phyloP scores from a whole-genome alignment of 2,113 vertebrate genomes.

The Gavialis gangeticus region DNA sequence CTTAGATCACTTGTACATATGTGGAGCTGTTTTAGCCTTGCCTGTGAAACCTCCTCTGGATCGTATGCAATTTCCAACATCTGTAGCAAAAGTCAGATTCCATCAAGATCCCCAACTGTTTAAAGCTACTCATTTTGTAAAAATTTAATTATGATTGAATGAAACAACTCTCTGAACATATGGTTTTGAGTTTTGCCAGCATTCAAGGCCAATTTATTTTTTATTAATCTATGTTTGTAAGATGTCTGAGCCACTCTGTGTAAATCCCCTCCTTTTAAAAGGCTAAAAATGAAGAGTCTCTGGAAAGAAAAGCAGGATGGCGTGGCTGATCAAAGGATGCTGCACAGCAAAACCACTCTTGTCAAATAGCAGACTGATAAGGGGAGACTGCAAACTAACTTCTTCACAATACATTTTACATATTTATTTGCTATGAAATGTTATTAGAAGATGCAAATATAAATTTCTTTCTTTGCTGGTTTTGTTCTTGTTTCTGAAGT shows the following conservation, averaged over 20 bases:
- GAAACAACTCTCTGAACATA: slow-evolving; percentile 70
- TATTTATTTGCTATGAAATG: background rate
- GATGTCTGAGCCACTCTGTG: background rate
- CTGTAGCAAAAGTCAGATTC: background rate
- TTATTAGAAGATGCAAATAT: slow-evolving; percentile 15
- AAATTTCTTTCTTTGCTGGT: background rate
- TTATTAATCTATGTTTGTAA: slow-evolving; percentile 47
- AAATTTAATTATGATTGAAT: slow-evolving; percentile 71
- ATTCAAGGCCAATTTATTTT: slow-evolving; percentile 49
- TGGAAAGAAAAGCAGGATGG: background rate
- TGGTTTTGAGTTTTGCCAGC: slow-evolving; percentile 66
- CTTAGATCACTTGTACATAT: slow-evolving; percentile 6
- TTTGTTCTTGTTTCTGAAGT: slow-evolving; percentile 1
- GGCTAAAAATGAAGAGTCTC: background rate
- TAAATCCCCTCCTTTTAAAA: slow-evolving; percentile 34
- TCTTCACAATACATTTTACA: background rate
- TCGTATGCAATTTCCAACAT: slow-evolving; percentile 36
- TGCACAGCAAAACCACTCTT: background rate
- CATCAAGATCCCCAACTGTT: slow-evolving; percentile 39
- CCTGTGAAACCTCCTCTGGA: slow-evolving; percentile 27
- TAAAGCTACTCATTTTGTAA: slow-evolving; percentile 50
- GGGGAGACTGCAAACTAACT: background rate
- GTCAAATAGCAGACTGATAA: background rate
- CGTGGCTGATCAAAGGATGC: background rate
- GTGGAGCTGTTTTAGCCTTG: slow-evolving; percentile 6